These are phyloP conservation scores for Xiphorhynchus elegans DNA, from an alignment of 2,113 vertebrate species.

Conservation along the genomic window DNA sequence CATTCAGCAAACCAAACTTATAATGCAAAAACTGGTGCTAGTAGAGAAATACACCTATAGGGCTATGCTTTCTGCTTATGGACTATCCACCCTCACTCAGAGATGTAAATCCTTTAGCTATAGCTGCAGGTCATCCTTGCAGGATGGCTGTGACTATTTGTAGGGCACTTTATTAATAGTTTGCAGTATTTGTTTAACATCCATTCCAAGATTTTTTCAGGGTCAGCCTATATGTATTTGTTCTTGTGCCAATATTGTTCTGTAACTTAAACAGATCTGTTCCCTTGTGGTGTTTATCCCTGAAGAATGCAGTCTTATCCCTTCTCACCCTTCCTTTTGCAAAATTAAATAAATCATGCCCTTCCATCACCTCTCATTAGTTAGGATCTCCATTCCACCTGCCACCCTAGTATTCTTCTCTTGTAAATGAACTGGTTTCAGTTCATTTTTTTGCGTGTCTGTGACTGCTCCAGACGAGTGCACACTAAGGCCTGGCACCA, in stretches of 20 bases:
- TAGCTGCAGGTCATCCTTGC: not conserved
- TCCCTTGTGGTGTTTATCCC: conserved; percentile 1
- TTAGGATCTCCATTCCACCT: not conserved
- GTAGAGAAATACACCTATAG: not conserved
- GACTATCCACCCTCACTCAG: not conserved
- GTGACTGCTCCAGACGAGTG: not conserved
- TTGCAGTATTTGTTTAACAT: not conserved
- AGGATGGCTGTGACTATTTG: not conserved
- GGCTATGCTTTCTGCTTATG: not conserved
- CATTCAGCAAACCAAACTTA: not conserved
- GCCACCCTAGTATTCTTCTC: not conserved
- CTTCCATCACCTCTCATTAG: not conserved
- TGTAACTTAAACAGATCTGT: conserved; percentile 38
- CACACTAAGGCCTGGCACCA: not conserved
- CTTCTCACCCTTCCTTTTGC: conserved; percentile 8
- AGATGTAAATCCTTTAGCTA: not conserved
- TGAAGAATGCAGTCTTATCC: not conserved
- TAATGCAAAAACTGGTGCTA: not conserved
- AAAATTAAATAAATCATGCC: conserved; percentile 17
- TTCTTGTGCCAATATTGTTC: conserved; percentile 49
- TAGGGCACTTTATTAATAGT: not conserved
- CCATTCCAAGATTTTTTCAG: not conserved
- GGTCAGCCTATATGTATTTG: conserved; percentile 16
- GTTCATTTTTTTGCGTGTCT: not conserved
- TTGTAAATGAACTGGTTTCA: not conserved